Percentiles rank a stretch among this genome's conserved stretches.
Conservation (phyloP, 2,888 invertebrate genomes). For the Eucera pruinosa region DNA sequence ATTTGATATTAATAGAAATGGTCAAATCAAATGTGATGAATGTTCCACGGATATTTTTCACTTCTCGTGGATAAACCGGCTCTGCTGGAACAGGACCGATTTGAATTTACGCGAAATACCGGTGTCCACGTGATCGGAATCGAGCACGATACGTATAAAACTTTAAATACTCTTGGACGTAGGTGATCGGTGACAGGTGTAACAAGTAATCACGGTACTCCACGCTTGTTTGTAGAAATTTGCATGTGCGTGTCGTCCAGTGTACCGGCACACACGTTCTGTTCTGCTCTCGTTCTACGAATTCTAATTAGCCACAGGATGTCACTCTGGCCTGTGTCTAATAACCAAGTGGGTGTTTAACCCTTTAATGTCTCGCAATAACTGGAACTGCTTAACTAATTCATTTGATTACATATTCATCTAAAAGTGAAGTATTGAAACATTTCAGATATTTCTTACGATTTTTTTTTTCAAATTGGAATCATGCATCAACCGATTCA, state of each 20-base stretch:
- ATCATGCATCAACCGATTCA: no score
- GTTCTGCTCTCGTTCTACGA: slow-evolving; percentile 28
- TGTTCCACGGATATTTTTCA: slow-evolving; percentile 27
- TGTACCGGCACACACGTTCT: neutral
- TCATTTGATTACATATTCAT: no score
- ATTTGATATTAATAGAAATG: slow-evolving; percentile 46
- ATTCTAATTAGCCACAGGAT: slow-evolving; percentile 24
- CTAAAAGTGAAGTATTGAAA: no score
- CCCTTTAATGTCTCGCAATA: neutral
- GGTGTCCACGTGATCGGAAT: slow-evolving; percentile 19
- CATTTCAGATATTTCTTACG: no score
- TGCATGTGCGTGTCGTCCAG: slow-evolving; percentile 37
- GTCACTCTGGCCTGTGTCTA: neutral
- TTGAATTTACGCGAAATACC: slow-evolving; percentile 12
- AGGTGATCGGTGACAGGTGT: slow-evolving; percentile 51
- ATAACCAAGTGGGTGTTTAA: neutral
- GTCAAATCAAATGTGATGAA: slow-evolving; percentile 23
- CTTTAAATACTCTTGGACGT: slow-evolving; percentile 13
- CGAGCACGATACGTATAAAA: slow-evolving; percentile 11
- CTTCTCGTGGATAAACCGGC: slow-evolving; percentile 27
- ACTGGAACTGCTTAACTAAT: no score
- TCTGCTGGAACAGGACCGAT: slow-evolving; percentile 23
- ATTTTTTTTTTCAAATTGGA: no score
- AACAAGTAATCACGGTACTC: slow-evolving; percentile 38
- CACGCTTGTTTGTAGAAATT: slow-evolving; percentile 43